Percentiles rank a stretch among this genome's conserved stretches.
Conservation (phyloP, 2,888 invertebrate genomes). For the Acleris literana region DNA sequence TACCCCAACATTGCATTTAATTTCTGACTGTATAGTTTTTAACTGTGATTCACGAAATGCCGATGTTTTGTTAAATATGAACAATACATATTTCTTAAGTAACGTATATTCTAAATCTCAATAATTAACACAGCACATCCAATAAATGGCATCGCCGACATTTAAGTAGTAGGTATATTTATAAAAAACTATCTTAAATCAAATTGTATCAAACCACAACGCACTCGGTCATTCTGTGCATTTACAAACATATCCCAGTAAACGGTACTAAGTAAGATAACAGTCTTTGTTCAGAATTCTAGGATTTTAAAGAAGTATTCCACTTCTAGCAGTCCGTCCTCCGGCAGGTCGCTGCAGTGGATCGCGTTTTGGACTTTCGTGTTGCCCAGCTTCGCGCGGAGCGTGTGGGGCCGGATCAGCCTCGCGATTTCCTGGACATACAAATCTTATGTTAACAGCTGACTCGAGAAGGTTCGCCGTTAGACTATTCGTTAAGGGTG, state of each 20-base stretch:
- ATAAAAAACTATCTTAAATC: conserved; percentile 2
- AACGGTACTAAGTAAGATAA: conserved; percentile 28
- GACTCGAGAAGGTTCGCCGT: not conserved
- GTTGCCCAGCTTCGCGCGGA: conserved; percentile 92
- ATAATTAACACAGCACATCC: too few species aligned
- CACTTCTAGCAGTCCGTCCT: conserved; percentile 92
- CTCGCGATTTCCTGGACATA: conserved; percentile 90
- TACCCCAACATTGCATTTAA: too few species aligned
- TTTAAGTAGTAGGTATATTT: not conserved
- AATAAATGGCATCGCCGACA: not conserved
- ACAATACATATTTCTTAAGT: too few species aligned
- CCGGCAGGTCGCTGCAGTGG: conserved; percentile 96
- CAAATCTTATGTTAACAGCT: not conserved
- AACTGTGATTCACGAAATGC: too few species aligned
- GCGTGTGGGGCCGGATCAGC: conserved; percentile 91
- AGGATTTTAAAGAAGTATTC: conserved; percentile 92
- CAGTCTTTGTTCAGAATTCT: conserved; percentile 62
- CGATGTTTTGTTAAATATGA: too few species aligned
- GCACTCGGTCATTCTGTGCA: conserved; percentile 22
- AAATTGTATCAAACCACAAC: conserved; percentile 1
- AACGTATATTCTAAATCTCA: too few species aligned
- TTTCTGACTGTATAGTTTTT: too few species aligned
- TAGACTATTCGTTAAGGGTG: not conserved
- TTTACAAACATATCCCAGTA: conserved; percentile 8
- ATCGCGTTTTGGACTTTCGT: conserved; percentile 93